phyloP scores from a whole-genome alignment of 2,797 vertebrate genomes.

The Sciaenops ocellatus region DNA sequence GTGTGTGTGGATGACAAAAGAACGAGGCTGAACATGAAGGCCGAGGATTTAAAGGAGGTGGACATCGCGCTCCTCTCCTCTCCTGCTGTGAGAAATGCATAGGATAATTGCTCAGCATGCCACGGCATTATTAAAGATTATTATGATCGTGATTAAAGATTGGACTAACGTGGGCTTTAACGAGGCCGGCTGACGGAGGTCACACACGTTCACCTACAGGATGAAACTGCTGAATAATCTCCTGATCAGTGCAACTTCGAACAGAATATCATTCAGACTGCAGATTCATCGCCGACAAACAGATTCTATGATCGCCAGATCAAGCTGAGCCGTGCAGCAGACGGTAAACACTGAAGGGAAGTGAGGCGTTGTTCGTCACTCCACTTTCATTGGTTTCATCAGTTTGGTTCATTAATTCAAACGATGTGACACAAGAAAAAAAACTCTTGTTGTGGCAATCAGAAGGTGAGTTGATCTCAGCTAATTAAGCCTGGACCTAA shows the following conservation, averaged over 20 bases:
- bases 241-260: background rate
- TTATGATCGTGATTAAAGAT: conserved; percentile 11
- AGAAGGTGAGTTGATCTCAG: conserved; percentile 72
- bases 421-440: conserved; percentile 55
- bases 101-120: background rate
- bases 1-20: background rate
- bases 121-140: conserved; percentile 14
- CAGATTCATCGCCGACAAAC: background rate
- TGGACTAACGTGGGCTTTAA: background rate
- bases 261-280: conserved; percentile 9
- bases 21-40: background rate
- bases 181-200: background rate
- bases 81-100: background rate
- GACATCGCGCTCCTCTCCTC: too few relatives aligned
- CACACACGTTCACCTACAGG: background rate
- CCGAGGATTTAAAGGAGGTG: background rate
- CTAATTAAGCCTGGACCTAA: conserved; percentile 66
- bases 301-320: conserved; percentile 22
- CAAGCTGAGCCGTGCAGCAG: conserved; percentile 24
- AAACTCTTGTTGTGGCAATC: conserved; percentile 66
- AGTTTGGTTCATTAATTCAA: conserved; percentile 72
- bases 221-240: background rate
- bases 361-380: conserved; percentile 27
- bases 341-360: conserved; percentile 32
- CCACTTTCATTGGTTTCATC: conserved; percentile 55